A percentile compares a stretch with the other conserved stretches of the same genome.
These are phyloP conservation scores for Bellardia bayeri DNA, from an alignment of 2,888 invertebrate species.

Conservation along the genomic window DNA sequence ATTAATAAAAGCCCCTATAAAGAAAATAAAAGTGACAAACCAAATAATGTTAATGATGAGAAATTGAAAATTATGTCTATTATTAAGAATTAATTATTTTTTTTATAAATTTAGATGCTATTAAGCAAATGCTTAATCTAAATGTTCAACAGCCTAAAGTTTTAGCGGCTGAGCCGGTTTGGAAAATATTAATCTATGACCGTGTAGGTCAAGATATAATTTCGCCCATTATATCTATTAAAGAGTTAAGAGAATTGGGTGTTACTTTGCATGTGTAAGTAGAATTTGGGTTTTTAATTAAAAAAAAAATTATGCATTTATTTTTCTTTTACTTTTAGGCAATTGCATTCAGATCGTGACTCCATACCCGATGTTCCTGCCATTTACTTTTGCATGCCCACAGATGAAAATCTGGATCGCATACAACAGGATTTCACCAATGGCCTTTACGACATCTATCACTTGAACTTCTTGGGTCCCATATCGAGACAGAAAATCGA, in stretches of 20 bases:
- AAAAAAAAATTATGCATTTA: not conserved
- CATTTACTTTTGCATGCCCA: conserved; percentile 98
- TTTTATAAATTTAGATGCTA: conserved; percentile 88
- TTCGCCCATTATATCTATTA: conserved; percentile 97
- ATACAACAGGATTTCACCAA: conserved; percentile 96
- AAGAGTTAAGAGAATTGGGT: conserved; percentile 97
- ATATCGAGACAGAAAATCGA: conserved; percentile 97
- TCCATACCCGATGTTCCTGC: conserved; percentile 99
- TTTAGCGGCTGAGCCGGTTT: conserved; percentile 93
- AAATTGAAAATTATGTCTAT: not conserved
- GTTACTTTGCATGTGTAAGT: conserved; percentile 98
- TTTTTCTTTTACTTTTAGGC: conserved; percentile 85
- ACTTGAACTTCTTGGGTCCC: conserved; percentile 98
- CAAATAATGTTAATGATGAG: not conserved
- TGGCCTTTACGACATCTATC: conserved; percentile 96
- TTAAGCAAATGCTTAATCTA: conserved; percentile 98
- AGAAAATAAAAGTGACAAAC: not conserved
- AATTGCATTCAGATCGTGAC: conserved; percentile 94
- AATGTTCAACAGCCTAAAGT: conserved; percentile 92
- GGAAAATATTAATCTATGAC: conserved; percentile 99
- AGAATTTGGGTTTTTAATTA: not conserved
- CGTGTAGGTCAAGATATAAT: conserved; percentile 98
- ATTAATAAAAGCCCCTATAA: not conserved
- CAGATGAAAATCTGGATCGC: conserved; percentile 97
- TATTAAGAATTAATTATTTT: not conserved